These are phyloP conservation scores for Phrynocephalus vlangalii DNA, from an alignment of 2,797 vertebrate genomes.

Conservation along the genomic window DNA sequence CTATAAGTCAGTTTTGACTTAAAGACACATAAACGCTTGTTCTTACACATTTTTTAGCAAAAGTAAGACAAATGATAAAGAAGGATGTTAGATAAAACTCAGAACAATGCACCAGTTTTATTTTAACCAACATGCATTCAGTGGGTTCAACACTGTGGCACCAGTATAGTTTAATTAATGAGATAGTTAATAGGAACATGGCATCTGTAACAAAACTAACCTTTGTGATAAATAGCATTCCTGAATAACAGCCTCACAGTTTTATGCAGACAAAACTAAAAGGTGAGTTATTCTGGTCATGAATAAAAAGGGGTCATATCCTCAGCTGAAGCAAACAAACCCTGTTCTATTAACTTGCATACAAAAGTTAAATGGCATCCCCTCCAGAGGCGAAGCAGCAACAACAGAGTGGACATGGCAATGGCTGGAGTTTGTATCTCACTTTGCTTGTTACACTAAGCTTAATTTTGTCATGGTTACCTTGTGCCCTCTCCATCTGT, in stretches of 20 bases:
- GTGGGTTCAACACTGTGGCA: not conserved
- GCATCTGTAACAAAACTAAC: not conserved
- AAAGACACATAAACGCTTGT: no score
- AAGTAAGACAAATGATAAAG: not conserved
- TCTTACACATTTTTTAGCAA: no score
- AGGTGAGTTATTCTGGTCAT: not conserved
- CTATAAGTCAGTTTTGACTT: no score
- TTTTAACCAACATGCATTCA: not conserved
- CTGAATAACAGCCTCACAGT: not conserved
- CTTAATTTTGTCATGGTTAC: not conserved
- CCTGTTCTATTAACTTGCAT: not conserved
- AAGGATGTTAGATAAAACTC: not conserved
- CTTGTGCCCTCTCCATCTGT: not conserved
- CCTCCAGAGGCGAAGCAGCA: not conserved
- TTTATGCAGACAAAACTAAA: not conserved
- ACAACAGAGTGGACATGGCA: not conserved
- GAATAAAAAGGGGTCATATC: not conserved
- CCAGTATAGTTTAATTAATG: not conserved
- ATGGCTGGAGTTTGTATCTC: rapidly evolving
- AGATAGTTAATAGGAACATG: not conserved
- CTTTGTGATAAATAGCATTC: not conserved
- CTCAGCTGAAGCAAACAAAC: slow-evolving; percentile 1
- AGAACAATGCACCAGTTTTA: not conserved
- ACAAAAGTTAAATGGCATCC: slow-evolving; percentile 15
- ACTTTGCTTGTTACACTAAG: not conserved